Evolutionary conservation across 1,140 invertebrate genomes (phyloP), one percentile per base, ranked within the genome.

Genomic region (Brachionus asplanchnoidis): DNA sequence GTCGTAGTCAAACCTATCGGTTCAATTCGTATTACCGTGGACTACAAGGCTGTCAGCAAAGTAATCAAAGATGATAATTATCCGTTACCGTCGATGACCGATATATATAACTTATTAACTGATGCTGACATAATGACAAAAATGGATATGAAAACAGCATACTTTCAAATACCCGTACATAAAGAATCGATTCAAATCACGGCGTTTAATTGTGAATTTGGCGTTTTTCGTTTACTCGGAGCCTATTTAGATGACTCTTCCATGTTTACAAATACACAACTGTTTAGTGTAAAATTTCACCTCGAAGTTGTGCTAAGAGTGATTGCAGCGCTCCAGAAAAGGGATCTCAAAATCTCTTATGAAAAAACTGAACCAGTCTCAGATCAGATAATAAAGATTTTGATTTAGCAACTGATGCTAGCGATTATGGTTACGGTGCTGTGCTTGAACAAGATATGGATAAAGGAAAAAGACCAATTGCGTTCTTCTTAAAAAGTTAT

Each of bases 1-100:
- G 84, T 85, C 0, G 85, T 86, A 23, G n/a, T 73, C 9, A 87
- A 66, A 66, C 28, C 6, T 12, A 32, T 8, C 28, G 65, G 65
- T 66, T 20, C 9, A 6, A 66, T 66, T 11, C 65, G 65, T 26
- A 66, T 66, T 23, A 66, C 65, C 23, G 65, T 66, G 6, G 65
- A 66, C 28, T 66, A 66, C 28, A 66, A 66, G 65, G 23, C 23
- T 11, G 6, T 28, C 23, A 32, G 23, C n/a, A 53, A n/a, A n/a
- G 6, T 53, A 11, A 53, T 53, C n/a, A 53, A 53, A n/a, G 50
- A 53, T n/a, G 50, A 53, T 53, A 53, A 53, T 53, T n/a, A 53
- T 14, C 50, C 50, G n/a, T n/a, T 53, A 14, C 50, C 50, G n/a
- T 53, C 50, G n/a, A 53, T 53, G 12, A 53, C 12, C n/a, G 50